These are phyloP conservation scores for Danio choprae DNA, from an alignment of 2,797 vertebrate genomes.

Conservation along the genomic window DNA sequence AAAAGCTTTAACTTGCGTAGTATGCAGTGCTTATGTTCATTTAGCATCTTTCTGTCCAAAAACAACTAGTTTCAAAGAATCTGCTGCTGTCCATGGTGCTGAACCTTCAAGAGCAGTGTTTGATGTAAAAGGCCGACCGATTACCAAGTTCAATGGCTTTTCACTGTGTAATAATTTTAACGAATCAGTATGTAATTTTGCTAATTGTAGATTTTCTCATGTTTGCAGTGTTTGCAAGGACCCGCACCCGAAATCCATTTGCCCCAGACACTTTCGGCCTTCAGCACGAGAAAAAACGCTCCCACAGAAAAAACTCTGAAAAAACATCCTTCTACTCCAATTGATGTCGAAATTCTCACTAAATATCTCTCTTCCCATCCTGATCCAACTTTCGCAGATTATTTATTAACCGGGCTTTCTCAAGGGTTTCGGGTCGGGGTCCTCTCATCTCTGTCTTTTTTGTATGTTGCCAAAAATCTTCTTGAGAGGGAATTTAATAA, in stretches of 20 bases:
- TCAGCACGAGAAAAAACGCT: no score
- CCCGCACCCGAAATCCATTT: no score
- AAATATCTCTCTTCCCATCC: no score
- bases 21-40: not conserved
- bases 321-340: no score
- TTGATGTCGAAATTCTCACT: not conserved
- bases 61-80: accelerated
- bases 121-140: not conserved
- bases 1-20: not conserved
- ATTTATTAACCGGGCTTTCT: no score
- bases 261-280: no score
- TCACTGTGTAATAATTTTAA: not conserved
- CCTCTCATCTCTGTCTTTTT: no score
- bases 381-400: no score
- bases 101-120: not conserved
- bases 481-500: no score
- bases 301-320: no score
- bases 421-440: no score
- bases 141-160: not conserved
- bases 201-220: not conserved
- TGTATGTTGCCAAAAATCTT: no score
- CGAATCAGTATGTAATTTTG: not conserved
- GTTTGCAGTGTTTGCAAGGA: not conserved
- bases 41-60: not conserved
- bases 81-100: accelerated